Evolutionary conservation across 2,797 vertebrate species (phyloP), one percentile per base, ranked within the genome.

Genomic region (Thunnus albacares): DNA sequence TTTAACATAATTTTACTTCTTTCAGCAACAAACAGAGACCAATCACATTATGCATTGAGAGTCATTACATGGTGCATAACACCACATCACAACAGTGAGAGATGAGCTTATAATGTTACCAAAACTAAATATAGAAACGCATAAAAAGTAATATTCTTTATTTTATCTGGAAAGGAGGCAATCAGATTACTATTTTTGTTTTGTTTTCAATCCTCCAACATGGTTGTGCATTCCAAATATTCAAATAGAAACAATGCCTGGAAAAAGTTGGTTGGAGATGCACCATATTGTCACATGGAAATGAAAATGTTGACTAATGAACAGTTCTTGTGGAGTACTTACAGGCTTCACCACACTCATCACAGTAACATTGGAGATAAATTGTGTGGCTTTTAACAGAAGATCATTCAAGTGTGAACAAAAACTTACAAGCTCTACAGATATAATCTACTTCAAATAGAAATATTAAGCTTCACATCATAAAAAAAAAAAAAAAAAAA

Each of bases 401-500:
- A 70, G 70, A 30, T 17, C 33, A 35, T 43, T 56, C 38, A 38
- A 71, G 45, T 24, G 64, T 30, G 59, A 61, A 51, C 26, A 61
- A 57, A 65, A 33, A 43, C 15, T 26, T 56, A 61, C 26, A 62
- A 49, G 2, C n/a, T 79, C 38, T 35, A 33, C 13, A 63, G 8
- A 59, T 58, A 64, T 26, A 53, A 74, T 66, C 38, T 47, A 33
- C 71, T 60, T 66, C 45, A 41, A 38, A 47, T 53, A 70, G 7
- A 53, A 68, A 73, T 66, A 71, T 63, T 38, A 81, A 35, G 43
- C 30, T 71, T 76, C 59, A 53, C 52, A 58, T 69, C 53, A 69
- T 26, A 68, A 67, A 77, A 73, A 77, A 11, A 15, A 33, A 24
- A 24, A 24, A 24, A 64, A 47, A 80, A 59, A 49, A 81, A 76